These are phyloP conservation scores for Delichon dasypus DNA, from an alignment of 2,797 vertebrate genomes.

Conservation along the genomic window DNA sequence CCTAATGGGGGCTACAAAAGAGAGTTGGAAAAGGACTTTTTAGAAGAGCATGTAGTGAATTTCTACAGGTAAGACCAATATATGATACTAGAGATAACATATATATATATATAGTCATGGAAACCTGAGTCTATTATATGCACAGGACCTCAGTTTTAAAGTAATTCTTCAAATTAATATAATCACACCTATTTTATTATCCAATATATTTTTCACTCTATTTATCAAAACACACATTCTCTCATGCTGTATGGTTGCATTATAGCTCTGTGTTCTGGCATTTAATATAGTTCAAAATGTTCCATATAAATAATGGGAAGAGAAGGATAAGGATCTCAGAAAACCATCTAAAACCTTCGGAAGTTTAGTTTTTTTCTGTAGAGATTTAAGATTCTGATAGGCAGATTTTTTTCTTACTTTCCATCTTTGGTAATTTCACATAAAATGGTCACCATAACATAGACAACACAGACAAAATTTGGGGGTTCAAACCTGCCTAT, in stretches of 20 bases:
- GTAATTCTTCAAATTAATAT: not conserved
- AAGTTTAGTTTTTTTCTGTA: not conserved
- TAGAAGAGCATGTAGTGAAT: not conserved
- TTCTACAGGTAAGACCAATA: not conserved
- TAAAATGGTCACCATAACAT: not conserved
- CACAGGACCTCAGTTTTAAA: not conserved
- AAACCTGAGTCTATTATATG: not conserved
- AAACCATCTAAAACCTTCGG: not conserved
- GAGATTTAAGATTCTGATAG: not conserved
- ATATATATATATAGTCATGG: rapidly evolving
- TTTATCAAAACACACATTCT: not conserved
- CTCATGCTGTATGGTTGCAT: not conserved
- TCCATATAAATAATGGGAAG: not conserved
- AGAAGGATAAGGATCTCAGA: not conserved
- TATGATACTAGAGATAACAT: not conserved
- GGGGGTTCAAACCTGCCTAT: not conserved
- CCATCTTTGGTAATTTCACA: not conserved
- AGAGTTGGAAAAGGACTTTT: not conserved
- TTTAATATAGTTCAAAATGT: not conserved
- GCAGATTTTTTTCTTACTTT: not conserved
- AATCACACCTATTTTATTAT: not conserved
- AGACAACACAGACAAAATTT: not conserved
- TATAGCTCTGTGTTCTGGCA: not conserved
- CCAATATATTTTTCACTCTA: not conserved
- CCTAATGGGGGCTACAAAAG: not conserved